phyloP scores from a whole-genome alignment of 2,888 invertebrate genomes.

The Scelioninae gen. 1 region DNA sequence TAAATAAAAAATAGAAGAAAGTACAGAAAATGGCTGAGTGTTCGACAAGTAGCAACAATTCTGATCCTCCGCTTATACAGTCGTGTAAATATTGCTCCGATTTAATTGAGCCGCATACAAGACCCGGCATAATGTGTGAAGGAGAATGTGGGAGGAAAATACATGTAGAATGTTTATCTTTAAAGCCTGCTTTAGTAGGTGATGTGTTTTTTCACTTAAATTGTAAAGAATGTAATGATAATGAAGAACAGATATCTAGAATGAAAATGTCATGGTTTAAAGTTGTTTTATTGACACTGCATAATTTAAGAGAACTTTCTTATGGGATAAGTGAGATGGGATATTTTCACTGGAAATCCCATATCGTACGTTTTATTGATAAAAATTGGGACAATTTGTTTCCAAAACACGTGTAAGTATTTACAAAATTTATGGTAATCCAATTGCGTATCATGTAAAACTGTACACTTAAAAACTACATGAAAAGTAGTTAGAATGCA shows the following conservation, averaged over 20 bases:
- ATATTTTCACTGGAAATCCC: conserved; percentile 94
- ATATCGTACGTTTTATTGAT: conserved; percentile 92
- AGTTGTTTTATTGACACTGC: conserved; percentile 89
- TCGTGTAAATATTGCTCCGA: conserved; percentile 87
- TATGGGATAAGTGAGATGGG: conserved; percentile 91
- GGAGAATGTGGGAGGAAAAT: conserved; percentile 86
- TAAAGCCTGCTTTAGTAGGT: conserved; percentile 89
- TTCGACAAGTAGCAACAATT: not conserved
- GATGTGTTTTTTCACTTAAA: conserved; percentile 91
- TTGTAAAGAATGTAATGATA: conserved; percentile 88
- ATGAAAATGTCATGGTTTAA: conserved; percentile 91
- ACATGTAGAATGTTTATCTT: conserved; percentile 88
- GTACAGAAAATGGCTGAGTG: not conserved
- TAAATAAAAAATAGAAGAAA: too few relatives aligned
- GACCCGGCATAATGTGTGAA: conserved; percentile 87
- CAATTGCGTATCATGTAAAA: too few relatives aligned
- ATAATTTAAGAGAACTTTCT: conserved; percentile 90
- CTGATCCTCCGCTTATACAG: not conserved
- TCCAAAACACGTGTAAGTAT: conserved; percentile 87
- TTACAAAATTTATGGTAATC: not conserved
- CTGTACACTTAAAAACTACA: too few relatives aligned
- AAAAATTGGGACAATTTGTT: conserved; percentile 91
- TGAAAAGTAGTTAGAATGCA: too few relatives aligned
- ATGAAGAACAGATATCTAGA: conserved; percentile 86
- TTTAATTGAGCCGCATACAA: conserved; percentile 85